Evolutionary conservation across 1,140 invertebrate species (phyloP), one percentile per base, ranked within the genome.

Genomic region (Diprion similis): DNA sequence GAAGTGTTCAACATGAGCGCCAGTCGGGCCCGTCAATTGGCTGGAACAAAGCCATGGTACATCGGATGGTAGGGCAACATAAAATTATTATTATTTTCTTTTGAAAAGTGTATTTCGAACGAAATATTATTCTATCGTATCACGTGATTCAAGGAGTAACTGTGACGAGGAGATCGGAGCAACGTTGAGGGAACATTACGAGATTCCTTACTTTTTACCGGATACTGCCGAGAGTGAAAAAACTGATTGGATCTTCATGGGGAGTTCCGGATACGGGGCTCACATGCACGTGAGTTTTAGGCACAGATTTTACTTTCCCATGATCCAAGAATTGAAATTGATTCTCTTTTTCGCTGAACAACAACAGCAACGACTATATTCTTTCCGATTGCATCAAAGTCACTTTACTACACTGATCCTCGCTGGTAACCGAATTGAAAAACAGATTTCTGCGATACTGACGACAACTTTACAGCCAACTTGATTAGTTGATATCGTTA

Each of bases 191-290:
- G 79, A 92, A 72, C 95, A 97, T 83, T 98, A 98, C 83, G 84
- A 89, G 0, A 87, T 92, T 46, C 97, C 97, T 0, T 97, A 98
- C 82, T 99, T 99, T 84, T 89, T 99, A 8, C 96, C 97, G 0
- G 86, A 86, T 65, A 91, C 91, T 1, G 93, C 96, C 0, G 96
- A 98, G 84, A 95, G 93, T 76, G 95, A 95, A 80, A 93, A 92
- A 70, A 92, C 95, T 0, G 96, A 97, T 87, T 99, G 97, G 97
- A 96, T 99, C 77, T 99, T 99, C 82, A 98, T 99, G 93, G 97
- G 97, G 0, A 96, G 94, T 47, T 92, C 94, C 0, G 97, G 97
- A 51, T 92, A 96, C 83, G 97, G 97, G 0, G 97, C 97, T 1
- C 94, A 97, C 78, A 94, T 98, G 93, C 97, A 99, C 86, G 96